Evolutionary conservation across 2,888 invertebrate genomes (phyloP), one percentile per base, ranked within the genome.

Genomic region (Hydriomena furcata): DNA sequence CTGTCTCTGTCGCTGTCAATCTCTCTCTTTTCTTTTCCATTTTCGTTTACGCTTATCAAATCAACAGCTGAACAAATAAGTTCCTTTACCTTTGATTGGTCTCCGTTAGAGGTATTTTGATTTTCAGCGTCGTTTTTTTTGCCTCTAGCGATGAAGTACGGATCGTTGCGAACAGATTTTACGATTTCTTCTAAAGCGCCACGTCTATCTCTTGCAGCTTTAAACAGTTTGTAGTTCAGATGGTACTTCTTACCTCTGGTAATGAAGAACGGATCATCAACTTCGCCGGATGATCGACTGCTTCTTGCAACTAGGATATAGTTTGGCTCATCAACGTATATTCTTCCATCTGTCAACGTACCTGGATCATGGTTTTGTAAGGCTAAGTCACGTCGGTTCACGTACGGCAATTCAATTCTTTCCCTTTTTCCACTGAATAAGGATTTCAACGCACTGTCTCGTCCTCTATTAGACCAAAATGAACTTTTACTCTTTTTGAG

Each of bases 241-340:
- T 66, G 72, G 60, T 77, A 80, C 48, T 86, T 85, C 62, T 86
- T 82, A 24, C 90, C 84, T 58, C 89, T 73, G 0, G 85, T 77
- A 55, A 90, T 86, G 45, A 68, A 82, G 51, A 71, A 89, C 1
- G 89, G 90, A 52, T 89, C 90, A 5, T 82, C 79, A 0, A 31
- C 17, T 67, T 88, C 87, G 0, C 51, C 72, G 0, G 88, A 86
- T 8, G 85, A 84, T 35, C 89, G 82, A 48, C 88, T 80, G 50
- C 80, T 83, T 58, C 87, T 83, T 43, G 87, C 86, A 1, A 92
- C 81, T 45, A 92, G 57, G 60, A 92, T 82, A 72, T 87, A 93
- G 50, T 79, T 81, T 0, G 93, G 93, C 66, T 92, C 89, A 12
- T 92, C 91, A 0, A 85, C 92, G 56, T 74, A 92, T 25, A 92